phyloP scores from a whole-genome alignment of 2,113 vertebrate species.

The Oryzias melastigma region DNA sequence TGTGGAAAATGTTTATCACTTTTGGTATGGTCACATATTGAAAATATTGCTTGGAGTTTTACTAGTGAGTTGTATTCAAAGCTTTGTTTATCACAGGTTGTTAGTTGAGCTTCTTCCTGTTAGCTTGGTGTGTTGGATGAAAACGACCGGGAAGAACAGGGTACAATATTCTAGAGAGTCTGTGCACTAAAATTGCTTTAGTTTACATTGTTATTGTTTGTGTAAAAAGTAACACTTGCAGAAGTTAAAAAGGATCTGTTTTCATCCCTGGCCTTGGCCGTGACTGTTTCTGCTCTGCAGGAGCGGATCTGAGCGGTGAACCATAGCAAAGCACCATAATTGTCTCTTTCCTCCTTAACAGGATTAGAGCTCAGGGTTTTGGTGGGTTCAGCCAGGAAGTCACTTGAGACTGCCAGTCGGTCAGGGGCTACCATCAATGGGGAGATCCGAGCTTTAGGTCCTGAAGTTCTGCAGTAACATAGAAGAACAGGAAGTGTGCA shows the following conservation, averaged over 20 bases:
- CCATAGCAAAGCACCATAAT: conserved; percentile 59
- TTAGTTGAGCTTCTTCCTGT: too few relatives aligned
- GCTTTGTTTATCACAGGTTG: too few relatives aligned
- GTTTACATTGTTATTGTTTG: too few relatives aligned
- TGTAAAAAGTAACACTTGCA: not conserved
- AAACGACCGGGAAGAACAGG: too few relatives aligned
- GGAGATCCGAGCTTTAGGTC: conserved; percentile 19
- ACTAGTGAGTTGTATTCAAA: too few relatives aligned
- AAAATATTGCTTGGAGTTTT: too few relatives aligned
- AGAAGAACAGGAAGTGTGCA: not conserved
- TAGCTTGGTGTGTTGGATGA: too few relatives aligned
- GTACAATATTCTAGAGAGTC: too few relatives aligned
- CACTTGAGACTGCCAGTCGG: conserved; percentile 21
- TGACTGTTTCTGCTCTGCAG: conserved; percentile 43
- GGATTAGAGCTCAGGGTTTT: conserved; percentile 68
- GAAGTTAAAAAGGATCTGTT: not conserved
- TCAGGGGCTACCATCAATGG: conserved; percentile 5
- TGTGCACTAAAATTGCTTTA: too few relatives aligned
- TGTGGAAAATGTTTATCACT: too few relatives aligned
- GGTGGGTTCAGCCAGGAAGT: conserved; percentile 49
- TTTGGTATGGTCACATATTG: too few relatives aligned
- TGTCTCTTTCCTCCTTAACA: conserved; percentile 70
- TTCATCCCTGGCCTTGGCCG: conserved; percentile 18
- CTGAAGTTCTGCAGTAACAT: not conserved
- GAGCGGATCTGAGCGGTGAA: conserved; percentile 64